Conservation (phyloP, 2,113 vertebrate species). For the Arothron firmamentum region DNA sequence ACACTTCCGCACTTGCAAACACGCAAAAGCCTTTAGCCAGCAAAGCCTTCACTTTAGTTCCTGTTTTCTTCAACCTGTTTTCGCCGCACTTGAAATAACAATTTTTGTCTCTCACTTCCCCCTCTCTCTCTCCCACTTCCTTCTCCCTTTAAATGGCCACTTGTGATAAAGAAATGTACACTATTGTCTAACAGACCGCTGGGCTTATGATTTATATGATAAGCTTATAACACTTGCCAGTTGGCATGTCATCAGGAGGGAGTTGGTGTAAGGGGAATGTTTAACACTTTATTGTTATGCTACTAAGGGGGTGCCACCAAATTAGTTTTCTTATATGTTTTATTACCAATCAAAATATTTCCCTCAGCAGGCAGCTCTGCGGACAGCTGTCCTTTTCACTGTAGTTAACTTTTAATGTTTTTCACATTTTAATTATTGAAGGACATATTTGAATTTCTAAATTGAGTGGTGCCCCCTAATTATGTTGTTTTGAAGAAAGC, state of each 20-base stretch:
- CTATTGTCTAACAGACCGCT: conserved; percentile 8
- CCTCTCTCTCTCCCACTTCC: conserved; percentile 29
- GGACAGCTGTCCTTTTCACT: not conserved
- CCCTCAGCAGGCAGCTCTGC: not conserved
- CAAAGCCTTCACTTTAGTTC: not conserved
- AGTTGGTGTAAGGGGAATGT: conserved; percentile 25
- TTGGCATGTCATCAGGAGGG: conserved; percentile 21
- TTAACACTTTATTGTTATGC: conserved; percentile 8
- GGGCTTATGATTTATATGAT: not conserved
- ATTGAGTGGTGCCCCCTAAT: conserved; percentile 42
- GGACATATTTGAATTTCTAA: conserved; percentile 30
- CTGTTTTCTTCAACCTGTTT: not conserved
- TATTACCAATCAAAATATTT: not conserved
- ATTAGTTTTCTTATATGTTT: conserved; percentile 25
- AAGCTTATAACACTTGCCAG: not conserved
- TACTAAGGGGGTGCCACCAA: conserved; percentile 29
- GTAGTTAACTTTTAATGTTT: not conserved
- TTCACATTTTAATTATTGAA: not conserved
- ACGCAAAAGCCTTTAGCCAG: conserved; percentile 2
- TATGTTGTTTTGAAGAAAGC: conserved; percentile 25
- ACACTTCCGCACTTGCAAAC: not conserved
- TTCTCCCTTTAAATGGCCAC: conserved; percentile 11
- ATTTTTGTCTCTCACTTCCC: conserved; percentile 11
- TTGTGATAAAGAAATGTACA: not conserved
- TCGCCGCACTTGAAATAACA: conserved; percentile 28